Evolutionary conservation across 2,797 vertebrate species (phyloP).

Genomic region (Morus bassanus): DNA sequence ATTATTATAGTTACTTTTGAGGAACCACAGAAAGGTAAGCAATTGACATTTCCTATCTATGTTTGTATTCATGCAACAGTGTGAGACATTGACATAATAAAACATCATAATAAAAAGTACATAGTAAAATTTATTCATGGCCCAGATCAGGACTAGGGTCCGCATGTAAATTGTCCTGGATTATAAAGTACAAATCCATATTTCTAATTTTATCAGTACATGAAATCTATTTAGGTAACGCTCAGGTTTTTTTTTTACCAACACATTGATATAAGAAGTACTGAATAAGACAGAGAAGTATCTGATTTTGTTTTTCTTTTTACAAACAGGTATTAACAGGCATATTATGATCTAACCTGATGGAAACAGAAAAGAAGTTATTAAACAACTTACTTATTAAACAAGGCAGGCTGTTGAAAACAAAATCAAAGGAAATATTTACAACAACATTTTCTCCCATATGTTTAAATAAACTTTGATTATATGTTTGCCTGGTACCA

Average conservation of each 20-base stretch:
- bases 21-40: not conserved
- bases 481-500: not conserved
- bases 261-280: not conserved
- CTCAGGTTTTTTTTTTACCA: not conserved
- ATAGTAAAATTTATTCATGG: not conserved
- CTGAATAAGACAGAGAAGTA: not conserved
- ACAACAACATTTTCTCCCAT: not conserved
- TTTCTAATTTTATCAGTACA: not conserved
- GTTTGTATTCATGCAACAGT: not conserved
- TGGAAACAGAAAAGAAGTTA: not conserved
- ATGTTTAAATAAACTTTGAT: not conserved
- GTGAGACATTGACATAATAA: not conserved
- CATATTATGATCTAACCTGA: not conserved
- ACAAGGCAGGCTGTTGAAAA: not conserved
- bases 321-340: not conserved
- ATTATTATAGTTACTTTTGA: not conserved
- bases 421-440: not conserved
- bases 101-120: not conserved
- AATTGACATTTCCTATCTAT: not conserved
- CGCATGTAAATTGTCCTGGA: not conserved
- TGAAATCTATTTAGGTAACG: not conserved
- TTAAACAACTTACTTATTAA: not conserved
- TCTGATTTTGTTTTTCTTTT: not conserved
- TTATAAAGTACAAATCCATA: not conserved
- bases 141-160: not conserved